phyloP scores from a whole-genome alignment of 1,140 invertebrate species.

The Panulirus ornatus region DNA sequence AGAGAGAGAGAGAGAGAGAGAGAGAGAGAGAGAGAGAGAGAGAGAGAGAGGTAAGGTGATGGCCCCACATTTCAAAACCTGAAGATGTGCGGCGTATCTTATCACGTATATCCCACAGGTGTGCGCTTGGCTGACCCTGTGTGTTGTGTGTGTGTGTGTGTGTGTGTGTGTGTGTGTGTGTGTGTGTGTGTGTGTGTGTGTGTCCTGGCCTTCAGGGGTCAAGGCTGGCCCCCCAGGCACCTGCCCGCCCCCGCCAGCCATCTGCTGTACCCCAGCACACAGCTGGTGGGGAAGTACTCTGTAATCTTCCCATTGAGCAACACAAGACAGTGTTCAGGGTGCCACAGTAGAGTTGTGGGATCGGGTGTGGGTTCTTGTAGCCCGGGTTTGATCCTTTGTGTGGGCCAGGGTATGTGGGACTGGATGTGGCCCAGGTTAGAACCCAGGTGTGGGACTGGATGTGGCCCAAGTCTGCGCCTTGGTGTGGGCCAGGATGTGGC shows the following conservation, averaged over 20 bases:
- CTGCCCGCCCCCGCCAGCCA: too few relatives aligned
- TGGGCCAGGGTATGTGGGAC: not conserved
- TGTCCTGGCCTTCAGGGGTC: not conserved
- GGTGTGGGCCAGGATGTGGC: too few relatives aligned
- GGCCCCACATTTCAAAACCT: too few relatives aligned
- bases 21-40: not conserved
- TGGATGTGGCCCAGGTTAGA: too few relatives aligned
- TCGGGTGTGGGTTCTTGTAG: not conserved
- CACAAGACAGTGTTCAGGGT: too few relatives aligned
- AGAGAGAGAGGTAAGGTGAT: not conserved
- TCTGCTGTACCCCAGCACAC: not conserved
- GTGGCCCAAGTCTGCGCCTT: too few relatives aligned
- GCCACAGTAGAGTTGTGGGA: too few relatives aligned
- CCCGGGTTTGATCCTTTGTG: not conserved
- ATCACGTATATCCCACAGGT: not conserved
- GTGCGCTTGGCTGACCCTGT: not conserved
- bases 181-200: conserved; percentile 17
- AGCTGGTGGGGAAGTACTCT: not conserved
- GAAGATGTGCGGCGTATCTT: not conserved
- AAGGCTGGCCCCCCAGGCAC: too few relatives aligned
- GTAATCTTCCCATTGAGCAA: not conserved
- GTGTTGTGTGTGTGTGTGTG: not conserved
- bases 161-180: conserved; percentile 17
- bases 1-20: not conserved
- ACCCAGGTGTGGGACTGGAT: too few relatives aligned